phyloP scores from a whole-genome alignment of 1,140 invertebrate species.

The Polypedilum pembai region DNA sequence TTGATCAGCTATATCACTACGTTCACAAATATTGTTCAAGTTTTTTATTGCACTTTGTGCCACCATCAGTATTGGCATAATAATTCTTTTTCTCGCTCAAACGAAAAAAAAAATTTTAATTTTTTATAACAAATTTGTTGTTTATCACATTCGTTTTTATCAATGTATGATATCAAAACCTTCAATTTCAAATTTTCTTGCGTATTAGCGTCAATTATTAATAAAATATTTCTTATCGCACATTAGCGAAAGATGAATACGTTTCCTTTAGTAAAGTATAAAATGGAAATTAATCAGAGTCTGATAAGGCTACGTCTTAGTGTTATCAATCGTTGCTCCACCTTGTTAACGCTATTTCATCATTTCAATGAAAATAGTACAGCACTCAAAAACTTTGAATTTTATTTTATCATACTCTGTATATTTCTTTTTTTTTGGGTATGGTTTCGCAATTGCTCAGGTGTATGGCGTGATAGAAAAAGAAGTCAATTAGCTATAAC shows the following conservation, averaged over 20 bases:
- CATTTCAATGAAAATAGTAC: too few species aligned
- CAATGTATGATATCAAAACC: neutral
- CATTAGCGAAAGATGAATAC: neutral
- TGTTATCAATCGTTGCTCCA: slow-evolving; percentile 7
- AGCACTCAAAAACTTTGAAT: too few species aligned
- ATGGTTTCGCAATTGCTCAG: too few species aligned
- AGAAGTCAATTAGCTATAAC: too few species aligned
- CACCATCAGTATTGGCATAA: slow-evolving; percentile 24
- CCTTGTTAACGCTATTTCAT: neutral
- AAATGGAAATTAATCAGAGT: slow-evolving; percentile 9
- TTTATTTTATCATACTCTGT: too few species aligned
- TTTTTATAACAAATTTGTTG: neutral
- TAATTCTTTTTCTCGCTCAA: neutral
- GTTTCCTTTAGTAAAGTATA: slow-evolving; percentile 2
- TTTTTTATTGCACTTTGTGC: slow-evolving; percentile 5
- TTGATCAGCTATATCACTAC: slow-evolving; percentile 3
- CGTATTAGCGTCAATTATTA: slow-evolving; percentile 2
- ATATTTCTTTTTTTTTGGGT: too few species aligned
- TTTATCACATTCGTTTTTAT: neutral
- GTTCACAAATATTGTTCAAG: neutral
- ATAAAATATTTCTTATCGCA: slow-evolving; percentile 17
- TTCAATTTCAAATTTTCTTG: neutral
- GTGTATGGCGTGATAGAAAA: too few species aligned
- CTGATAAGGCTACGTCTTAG: neutral
- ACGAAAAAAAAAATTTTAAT: neutral